Conservation (phyloP, 2,888 invertebrate genomes). For the Odontocolon sp. region DNA sequence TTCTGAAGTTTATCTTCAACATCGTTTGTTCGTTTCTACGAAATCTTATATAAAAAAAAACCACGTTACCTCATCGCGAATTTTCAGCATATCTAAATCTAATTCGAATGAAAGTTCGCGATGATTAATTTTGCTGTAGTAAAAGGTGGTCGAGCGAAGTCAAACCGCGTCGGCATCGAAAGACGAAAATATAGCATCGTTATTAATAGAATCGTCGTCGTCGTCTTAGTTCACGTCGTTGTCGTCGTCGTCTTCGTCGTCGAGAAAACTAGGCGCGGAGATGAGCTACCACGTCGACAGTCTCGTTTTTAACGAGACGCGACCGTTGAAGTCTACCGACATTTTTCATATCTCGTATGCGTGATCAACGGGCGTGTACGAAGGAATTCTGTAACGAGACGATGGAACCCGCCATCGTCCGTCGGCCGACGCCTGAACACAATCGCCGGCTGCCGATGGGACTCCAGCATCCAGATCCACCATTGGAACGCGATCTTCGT, state of each 20-base stretch:
- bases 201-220: conserved; percentile 74
- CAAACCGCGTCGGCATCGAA: conserved; percentile 60
- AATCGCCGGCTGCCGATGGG: conserved; percentile 22
- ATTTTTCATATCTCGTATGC: conserved; percentile 73
- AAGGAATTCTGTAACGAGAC: conserved; percentile 64
- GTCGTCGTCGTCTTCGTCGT: conserved; percentile 6
- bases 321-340: conserved; percentile 74
- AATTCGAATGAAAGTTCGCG: conserved; percentile 42
- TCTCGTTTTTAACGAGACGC: conserved; percentile 76
- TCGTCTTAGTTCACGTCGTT: conserved; percentile 7
- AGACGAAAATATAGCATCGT: conserved; percentile 47
- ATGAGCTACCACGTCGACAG: conserved; percentile 65
- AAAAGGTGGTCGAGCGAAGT: conserved; percentile 64
- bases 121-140: conserved; percentile 77
- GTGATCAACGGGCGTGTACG: conserved; percentile 18
- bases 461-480: conserved; percentile 50
- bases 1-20: too few relatives aligned
- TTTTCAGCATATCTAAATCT: conserved; percentile 24
- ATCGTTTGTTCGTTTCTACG: too few relatives aligned
- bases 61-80: too few relatives aligned
- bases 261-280: conserved; percentile 31
- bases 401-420: conserved; percentile 72
- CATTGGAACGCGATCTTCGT: conserved; percentile 60
- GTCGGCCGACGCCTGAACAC: conserved; percentile 75
- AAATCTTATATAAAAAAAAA: neutral